Conservation (phyloP, 2,888 invertebrate species). For the Drosophila parthenogenetica region DNA sequence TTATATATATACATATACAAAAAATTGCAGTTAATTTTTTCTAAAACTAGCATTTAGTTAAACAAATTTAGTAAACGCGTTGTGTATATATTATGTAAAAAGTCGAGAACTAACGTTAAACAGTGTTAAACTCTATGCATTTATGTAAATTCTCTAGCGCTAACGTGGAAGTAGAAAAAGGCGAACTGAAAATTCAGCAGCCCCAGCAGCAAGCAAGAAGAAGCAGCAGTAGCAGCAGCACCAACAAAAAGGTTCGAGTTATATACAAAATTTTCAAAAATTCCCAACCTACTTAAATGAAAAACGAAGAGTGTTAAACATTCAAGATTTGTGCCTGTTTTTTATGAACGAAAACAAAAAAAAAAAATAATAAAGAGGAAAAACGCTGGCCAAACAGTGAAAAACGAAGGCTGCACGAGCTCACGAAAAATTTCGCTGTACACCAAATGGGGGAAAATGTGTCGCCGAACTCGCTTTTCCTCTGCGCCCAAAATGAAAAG, state of each 20-base stretch:
- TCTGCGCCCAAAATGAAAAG: conserved; percentile 8
- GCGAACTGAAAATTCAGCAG: conserved; percentile 75
- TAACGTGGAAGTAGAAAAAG: conserved; percentile 71
- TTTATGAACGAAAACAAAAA: conserved; percentile 16
- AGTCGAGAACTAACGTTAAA: conserved; percentile 18
- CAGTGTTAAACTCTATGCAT: conserved; percentile 77
- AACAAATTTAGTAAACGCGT: conserved; percentile 42
- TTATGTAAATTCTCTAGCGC: conserved; percentile 74
- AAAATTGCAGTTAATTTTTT: conserved; percentile 63
- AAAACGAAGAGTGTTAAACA: not conserved
- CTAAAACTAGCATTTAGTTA: conserved; percentile 69
- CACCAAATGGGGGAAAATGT: conserved; percentile 74
- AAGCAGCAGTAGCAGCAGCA: conserved; percentile 43
- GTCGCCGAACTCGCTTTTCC: no score
- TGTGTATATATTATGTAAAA: conserved; percentile 68
- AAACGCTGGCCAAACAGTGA: conserved; percentile 23
- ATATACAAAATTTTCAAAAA: not conserved
- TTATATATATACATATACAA: conserved; percentile 24
- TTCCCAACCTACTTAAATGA: not conserved
- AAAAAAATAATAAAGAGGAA: no score
- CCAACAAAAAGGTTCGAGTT: conserved; percentile 65
- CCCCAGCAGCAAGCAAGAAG: conserved; percentile 63
- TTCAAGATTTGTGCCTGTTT: conserved; percentile 10
- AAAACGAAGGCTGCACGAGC: conserved; percentile 51
- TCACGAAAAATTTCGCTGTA: conserved; percentile 74